A percentile compares a stretch with the other conserved stretches of the same genome.
phyloP scores from a whole-genome alignment of 2,797 vertebrate genomes.

The Thalassophryne amazonica region DNA sequence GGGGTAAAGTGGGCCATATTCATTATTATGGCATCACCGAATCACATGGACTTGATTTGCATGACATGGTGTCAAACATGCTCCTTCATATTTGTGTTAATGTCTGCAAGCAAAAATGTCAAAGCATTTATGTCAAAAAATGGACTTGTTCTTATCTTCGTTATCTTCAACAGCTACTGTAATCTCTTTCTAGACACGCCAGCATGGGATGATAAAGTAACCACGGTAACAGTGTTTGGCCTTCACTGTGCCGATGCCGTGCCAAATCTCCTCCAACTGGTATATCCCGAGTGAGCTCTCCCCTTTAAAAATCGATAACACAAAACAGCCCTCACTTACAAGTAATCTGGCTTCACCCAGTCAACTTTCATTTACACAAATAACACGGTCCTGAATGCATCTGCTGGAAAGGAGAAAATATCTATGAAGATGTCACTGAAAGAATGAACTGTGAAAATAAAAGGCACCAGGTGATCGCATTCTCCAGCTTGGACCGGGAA shows the following conservation, averaged over 20 bases:
- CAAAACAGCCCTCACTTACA: conserved; percentile 12
- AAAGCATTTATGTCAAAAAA: background rate
- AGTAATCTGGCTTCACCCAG: conserved; percentile 26
- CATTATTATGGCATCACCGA: too few species aligned
- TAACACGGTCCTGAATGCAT: background rate
- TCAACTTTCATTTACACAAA: conserved; percentile 11
- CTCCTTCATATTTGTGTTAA: too few species aligned
- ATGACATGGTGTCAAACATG: too few species aligned
- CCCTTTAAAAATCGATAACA: conserved; percentile 15
- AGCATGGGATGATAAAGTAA: conserved; percentile 40
- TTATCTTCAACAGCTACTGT: conserved; percentile 26
- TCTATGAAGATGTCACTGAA: conserved; percentile 17
- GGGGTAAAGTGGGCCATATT: too few species aligned
- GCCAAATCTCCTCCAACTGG: conserved; percentile 37
- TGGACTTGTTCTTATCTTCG: background rate
- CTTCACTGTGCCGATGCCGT: conserved; percentile 14
- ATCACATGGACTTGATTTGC: too few species aligned
- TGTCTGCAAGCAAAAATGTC: too few species aligned
- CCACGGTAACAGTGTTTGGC: conserved; percentile 51
- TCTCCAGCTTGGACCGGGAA: background rate
- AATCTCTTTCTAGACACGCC: conserved; percentile 29
- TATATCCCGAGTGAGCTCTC: conserved; percentile 29
- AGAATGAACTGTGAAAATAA: background rate
- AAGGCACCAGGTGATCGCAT: background rate
- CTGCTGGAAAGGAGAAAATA: background rate